Evolutionary conservation across 2,113 vertebrate species (phyloP).

Genomic region (Mastomys coucha): DNA sequence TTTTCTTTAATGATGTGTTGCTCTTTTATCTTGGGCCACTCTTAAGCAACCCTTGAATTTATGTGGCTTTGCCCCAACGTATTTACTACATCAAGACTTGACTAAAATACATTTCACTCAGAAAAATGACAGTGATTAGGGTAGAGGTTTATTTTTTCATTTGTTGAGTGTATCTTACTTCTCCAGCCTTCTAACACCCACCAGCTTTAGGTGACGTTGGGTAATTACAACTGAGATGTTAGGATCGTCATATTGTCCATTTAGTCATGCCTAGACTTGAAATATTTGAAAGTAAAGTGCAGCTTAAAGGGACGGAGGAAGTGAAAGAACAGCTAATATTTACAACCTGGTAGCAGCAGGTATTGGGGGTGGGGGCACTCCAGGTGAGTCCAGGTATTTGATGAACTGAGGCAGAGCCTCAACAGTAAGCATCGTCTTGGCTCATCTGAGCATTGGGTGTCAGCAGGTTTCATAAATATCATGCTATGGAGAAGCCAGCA

Average conservation of each 20-base stretch:
- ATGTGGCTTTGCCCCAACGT: slow-evolving; percentile 1
- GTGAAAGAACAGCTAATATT: slow-evolving; percentile 74
- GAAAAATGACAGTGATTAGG: slow-evolving; percentile 56
- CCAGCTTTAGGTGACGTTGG: slow-evolving; percentile 69
- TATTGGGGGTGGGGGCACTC: background rate
- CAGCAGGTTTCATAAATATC: background rate
- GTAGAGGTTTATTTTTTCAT: slow-evolving; percentile 55
- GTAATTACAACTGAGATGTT: slow-evolving; percentile 69
- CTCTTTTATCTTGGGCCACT: slow-evolving; percentile 26
- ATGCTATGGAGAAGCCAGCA: slow-evolving; percentile 4
- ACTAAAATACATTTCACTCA: slow-evolving; percentile 72
- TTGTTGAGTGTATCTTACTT: slow-evolving; percentile 69
- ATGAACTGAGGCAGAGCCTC: slow-evolving; percentile 47
- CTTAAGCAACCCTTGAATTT: background rate
- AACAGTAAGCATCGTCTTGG: background rate
- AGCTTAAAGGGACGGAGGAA: slow-evolving; percentile 77
- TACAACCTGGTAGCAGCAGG: slow-evolving; percentile 41
- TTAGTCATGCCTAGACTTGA: slow-evolving; percentile 73
- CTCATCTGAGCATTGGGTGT: background rate
- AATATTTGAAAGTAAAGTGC: slow-evolving; percentile 75
- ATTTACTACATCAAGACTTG: slow-evolving; percentile 21
- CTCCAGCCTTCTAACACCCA: background rate
- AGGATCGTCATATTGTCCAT: slow-evolving; percentile 70
- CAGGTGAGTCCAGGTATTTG: background rate
- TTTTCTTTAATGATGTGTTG: background rate